A percentile compares a stretch with the other conserved stretches of the same genome.
Conservation (phyloP, 1,140 invertebrate species). For the Tachypleus tridentatus region DNA sequence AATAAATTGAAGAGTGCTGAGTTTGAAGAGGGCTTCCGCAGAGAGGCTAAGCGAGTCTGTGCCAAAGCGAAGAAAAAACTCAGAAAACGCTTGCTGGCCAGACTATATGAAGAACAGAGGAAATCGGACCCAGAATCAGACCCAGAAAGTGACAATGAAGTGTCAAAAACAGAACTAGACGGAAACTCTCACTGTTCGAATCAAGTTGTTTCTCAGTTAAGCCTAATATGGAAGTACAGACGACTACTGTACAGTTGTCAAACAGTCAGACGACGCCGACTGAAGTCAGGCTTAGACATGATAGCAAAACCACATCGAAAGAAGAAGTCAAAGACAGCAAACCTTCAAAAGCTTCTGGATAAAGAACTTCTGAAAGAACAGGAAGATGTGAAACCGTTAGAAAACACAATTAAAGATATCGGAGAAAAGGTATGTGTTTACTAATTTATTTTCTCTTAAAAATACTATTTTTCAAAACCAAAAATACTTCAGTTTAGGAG, state of each 20-base stretch:
- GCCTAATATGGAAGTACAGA: neutral
- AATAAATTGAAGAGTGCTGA: too few relatives aligned
- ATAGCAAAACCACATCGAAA: constrained; percentile 9
- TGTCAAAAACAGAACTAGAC: neutral
- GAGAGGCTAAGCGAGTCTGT: too few relatives aligned
- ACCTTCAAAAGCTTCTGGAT: too few relatives aligned
- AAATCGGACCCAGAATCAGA: constrained; percentile 1
- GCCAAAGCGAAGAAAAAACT: constrained; percentile 5
- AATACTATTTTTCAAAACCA: too few relatives aligned
- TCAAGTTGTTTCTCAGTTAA: neutral
- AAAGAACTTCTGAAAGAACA: too few relatives aligned
- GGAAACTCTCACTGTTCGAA: neutral
- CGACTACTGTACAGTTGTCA: neutral
- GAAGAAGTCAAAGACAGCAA: neutral
- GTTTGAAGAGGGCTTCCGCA: too few relatives aligned
- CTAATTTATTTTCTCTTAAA: neutral
- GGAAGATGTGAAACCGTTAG: neutral
- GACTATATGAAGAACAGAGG: constrained; percentile 1
- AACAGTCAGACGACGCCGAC: constrained; percentile 12
- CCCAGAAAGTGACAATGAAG: neutral
- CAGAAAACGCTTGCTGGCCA: constrained; percentile 1
- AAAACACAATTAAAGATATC: neutral
- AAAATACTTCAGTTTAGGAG: too few relatives aligned
- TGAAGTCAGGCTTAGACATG: constrained; percentile 20
- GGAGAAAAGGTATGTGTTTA: neutral